Evolutionary conservation across 1,140 invertebrate species (phyloP).

Genomic region (Trigoniulus corallinus): DNA sequence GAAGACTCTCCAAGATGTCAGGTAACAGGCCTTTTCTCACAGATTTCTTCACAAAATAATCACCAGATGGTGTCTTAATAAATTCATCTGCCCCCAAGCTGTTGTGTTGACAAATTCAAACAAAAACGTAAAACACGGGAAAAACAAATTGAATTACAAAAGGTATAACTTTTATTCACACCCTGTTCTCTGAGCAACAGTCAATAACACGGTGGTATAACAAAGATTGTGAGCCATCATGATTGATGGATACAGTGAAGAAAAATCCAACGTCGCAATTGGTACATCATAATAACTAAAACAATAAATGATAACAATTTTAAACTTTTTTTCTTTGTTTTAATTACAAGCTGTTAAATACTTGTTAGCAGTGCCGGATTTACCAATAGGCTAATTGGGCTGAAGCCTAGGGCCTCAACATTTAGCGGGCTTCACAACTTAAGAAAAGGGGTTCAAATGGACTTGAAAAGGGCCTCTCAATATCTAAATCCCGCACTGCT

Average conservation of each 20-base stretch:
- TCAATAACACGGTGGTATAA: constrained; percentile 87
- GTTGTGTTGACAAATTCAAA: constrained; percentile 18
- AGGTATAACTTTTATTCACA: no score
- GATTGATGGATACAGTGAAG: constrained; percentile 97
- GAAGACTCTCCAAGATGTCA: constrained; percentile 85
- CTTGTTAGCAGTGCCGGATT: no score
- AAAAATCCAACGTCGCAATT: constrained; percentile 99
- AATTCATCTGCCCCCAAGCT: constrained; percentile 47
- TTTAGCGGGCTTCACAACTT: no score
- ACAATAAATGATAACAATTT: constrained; percentile 3
- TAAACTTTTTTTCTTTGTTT: background rate
- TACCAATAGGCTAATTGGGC: no score
- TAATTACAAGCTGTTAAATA: background rate
- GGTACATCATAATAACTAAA: constrained; percentile 77
- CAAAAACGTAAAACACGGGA: constrained; percentile 11
- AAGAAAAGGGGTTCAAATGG: no score
- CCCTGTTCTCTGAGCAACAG: constrained; percentile 33
- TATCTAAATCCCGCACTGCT: no score
- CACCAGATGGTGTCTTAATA: constrained; percentile 79
- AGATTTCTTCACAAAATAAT: constrained; percentile 74
- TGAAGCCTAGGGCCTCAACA: no score
- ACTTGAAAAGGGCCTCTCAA: no score
- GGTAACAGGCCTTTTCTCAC: constrained; percentile 78
- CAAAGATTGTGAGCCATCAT: constrained; percentile 99
- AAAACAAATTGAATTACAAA: no score